Evolutionary conservation across 2,113 vertebrate genomes (phyloP).

Genomic region (Tragelaphus imberbis): DNA sequence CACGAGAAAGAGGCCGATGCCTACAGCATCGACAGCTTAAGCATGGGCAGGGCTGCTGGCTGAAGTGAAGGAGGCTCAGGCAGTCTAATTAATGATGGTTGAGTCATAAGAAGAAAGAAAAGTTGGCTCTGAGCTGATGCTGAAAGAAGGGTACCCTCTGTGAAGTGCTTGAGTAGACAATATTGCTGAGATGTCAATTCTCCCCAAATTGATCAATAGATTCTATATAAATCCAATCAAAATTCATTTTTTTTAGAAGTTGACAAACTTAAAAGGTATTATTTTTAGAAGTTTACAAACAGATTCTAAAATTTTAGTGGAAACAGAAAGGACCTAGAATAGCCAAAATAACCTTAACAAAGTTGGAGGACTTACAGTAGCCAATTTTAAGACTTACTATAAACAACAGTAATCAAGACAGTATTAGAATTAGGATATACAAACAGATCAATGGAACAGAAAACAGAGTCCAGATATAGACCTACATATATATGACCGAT

Average conservation of each 20-base stretch:
- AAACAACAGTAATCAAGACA: background rate
- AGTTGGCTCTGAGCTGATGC: conserved; percentile 21
- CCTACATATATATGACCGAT: background rate
- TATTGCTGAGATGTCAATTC: background rate
- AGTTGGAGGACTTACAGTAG: background rate
- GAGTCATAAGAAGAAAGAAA: conserved; percentile 39
- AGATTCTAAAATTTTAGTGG: conserved; percentile 15
- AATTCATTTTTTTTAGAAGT: background rate
- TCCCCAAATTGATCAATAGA: background rate
- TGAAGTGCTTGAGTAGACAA: background rate
- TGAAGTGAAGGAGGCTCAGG: background rate
- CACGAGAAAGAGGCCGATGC: background rate
- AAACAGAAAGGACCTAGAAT: background rate
- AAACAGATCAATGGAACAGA: background rate
- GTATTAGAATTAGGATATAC: background rate
- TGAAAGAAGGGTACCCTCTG: conserved; percentile 5
- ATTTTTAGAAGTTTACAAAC: background rate
- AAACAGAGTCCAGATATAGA: background rate
- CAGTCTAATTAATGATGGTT: conserved; percentile 17
- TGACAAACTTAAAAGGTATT: background rate
- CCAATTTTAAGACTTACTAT: background rate
- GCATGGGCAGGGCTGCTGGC: background rate
- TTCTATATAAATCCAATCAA: background rate
- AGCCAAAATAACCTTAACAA: background rate
- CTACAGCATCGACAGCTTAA: background rate